Percentiles rank a stretch among this genome's conserved stretches.
Conservation (phyloP, 2,113 vertebrate genomes). For the Phrynocephalus versicolor region DNA sequence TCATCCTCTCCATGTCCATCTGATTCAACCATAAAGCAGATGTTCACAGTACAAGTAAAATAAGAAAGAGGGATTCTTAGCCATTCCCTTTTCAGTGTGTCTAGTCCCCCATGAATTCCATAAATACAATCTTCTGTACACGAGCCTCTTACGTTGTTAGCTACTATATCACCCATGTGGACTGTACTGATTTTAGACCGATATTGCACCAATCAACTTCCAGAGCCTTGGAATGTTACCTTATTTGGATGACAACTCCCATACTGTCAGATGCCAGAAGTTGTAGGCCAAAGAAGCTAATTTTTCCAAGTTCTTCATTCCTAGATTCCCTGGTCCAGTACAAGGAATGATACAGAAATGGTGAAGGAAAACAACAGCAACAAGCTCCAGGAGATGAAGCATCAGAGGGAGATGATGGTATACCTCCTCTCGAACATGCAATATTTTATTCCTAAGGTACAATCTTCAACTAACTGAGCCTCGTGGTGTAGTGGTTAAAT, state of each 20-base stretch:
- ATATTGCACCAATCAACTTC: not conserved
- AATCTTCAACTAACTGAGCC: no score
- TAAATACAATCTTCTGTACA: not conserved
- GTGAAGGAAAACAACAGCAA: not conserved
- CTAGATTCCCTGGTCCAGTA: not conserved
- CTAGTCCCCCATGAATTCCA: not conserved
- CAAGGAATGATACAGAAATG: not conserved
- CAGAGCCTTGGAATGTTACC: no score
- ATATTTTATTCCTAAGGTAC: no score
- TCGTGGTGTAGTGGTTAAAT: no score
- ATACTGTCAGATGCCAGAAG: no score
- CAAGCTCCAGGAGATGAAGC: no score
- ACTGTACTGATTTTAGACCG: not conserved
- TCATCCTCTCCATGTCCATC: not conserved
- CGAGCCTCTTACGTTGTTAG: not conserved
- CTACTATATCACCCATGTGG: not conserved
- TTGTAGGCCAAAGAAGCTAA: no score
- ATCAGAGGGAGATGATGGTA: no score
- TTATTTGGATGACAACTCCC: no score
- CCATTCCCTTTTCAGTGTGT: not conserved
- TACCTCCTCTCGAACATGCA: no score
- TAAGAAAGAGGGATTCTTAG: not conserved
- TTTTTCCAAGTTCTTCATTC: no score
- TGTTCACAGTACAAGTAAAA: not conserved
- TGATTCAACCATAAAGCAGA: not conserved